These are phyloP conservation scores for Alethe diademata DNA, from an alignment of 2,113 vertebrate species.

Conservation along the genomic window DNA sequence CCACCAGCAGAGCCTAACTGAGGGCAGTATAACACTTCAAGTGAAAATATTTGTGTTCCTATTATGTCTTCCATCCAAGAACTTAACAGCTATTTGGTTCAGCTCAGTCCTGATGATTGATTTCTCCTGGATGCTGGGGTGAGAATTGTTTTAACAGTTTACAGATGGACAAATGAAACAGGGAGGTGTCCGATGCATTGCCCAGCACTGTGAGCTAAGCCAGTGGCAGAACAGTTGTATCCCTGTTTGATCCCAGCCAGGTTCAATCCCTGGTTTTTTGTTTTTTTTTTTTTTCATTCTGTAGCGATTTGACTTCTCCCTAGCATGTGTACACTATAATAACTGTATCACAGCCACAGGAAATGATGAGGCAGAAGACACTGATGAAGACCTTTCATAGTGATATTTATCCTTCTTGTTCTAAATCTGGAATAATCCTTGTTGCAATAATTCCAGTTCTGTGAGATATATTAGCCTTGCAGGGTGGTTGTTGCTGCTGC, in stretches of 20 bases:
- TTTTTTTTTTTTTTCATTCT: not conserved
- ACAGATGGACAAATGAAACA: slow-evolving; percentile 53
- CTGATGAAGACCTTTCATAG: not conserved
- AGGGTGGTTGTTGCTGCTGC: not conserved
- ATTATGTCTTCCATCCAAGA: slow-evolving; percentile 17
- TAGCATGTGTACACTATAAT: not conserved
- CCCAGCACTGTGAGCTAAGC: slow-evolving; percentile 44
- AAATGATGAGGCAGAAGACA: not conserved
- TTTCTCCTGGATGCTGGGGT: slow-evolving; percentile 51
- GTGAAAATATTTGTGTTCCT: slow-evolving; percentile 42
- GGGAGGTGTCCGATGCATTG: slow-evolving; percentile 15
- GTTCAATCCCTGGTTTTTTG: not conserved
- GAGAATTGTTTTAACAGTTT: slow-evolving; percentile 51
- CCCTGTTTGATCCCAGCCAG: slow-evolving; percentile 17
- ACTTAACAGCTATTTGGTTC: slow-evolving; percentile 27
- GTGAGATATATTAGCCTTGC: not conserved
- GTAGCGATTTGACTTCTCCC: not conserved
- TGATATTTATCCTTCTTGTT: not conserved
- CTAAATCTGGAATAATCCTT: not conserved
- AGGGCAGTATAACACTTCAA: slow-evolving; percentile 40
- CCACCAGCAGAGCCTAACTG: not conserved
- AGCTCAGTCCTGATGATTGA: slow-evolving; percentile 49
- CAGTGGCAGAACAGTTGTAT: slow-evolving; percentile 28
- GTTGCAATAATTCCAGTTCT: not conserved
- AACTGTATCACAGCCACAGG: not conserved